Evolutionary conservation across 2,888 invertebrate species (phyloP), one percentile per base, ranked within the genome.

Genomic region (Notocelia uddmanniana): DNA sequence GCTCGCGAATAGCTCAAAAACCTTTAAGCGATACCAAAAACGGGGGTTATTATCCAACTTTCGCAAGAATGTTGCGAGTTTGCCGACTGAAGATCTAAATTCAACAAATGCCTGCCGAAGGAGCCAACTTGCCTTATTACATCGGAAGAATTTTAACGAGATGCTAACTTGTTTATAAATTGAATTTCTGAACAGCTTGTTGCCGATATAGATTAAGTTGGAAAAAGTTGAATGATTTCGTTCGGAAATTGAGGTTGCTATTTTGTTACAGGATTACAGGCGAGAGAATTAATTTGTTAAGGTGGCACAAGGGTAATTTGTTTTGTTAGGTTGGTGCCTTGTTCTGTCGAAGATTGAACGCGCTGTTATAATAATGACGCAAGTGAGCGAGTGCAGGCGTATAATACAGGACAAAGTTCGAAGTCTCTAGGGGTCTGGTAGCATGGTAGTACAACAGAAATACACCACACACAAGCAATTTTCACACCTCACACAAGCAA

Each of bases 161-260:
- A 88, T 85, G 89, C 86, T 88, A 92, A 93, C 92, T 93, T 92
- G 92, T 91, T 90, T 89, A 88, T 85, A 92, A 93, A 93, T 93
- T 93, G 90, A 92, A 92, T 93, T 92, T 89, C 84, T 81, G 82
- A 84, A 89, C 92, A 90, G 90, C 90, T 88, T 89, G 91, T 86
- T 89, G 86, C 84, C 82, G 78, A 77, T 85, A 86, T 86, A 90
- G 89, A 91, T 92, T 91, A 91, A 91, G 85, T 92, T 91, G 85
- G 83, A 81, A 88, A 90, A 91, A 92, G 85, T 92, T 92, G 81
- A 84, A 87, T 87, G 88, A 89, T 89, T 89, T 83, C 80, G 83
- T 81, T 83, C 79, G 83, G 83, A 83, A 87, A 90, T 89, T 86
- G 86, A 83, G 83, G 86, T 82, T 67, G 50, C 54, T 68, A 64